Evolutionary conservation across 2,113 vertebrate species (phyloP).

Genomic region (Rhadina sibilatrix): DNA sequence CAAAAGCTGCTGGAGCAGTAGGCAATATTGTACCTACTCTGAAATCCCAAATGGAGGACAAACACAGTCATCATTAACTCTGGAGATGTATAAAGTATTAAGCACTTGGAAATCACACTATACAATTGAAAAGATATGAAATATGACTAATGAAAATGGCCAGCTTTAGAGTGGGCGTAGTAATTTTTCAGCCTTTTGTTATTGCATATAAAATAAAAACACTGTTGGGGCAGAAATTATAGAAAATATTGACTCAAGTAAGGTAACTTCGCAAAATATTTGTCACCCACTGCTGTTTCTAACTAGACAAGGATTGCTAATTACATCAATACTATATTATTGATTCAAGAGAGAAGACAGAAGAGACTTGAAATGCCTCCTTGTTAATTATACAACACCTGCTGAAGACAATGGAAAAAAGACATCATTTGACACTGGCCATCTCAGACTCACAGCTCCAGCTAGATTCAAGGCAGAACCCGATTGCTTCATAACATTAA

Average conservation of each 20-base stretch:
- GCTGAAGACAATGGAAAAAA: constrained; percentile 26
- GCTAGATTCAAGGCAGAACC: background rate
- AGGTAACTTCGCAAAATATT: constrained; percentile 38
- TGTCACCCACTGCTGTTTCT: background rate
- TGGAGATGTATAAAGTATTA: background rate
- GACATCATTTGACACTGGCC: background rate
- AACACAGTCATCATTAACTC: background rate
- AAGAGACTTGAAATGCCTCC: background rate
- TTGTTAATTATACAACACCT: constrained; percentile 53
- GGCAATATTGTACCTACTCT: background rate
- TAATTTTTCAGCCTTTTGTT: constrained; percentile 31
- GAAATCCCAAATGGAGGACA: background rate
- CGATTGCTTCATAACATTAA: background rate
- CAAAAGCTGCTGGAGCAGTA: background rate
- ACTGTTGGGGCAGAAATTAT: constrained; percentile 25
- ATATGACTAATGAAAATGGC: constrained; percentile 46
- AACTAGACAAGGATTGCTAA: constrained; percentile 10
- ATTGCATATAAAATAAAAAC: constrained; percentile 33
- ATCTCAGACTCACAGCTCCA: background rate
- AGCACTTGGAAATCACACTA: background rate
- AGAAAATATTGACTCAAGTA: constrained; percentile 56
- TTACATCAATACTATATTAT: background rate
- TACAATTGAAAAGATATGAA: constrained; percentile 7
- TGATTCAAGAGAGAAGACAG: background rate
- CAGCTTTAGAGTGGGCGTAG: constrained; percentile 53